Conservation (phyloP, 2,888 invertebrate genomes). For the Gastracanthus pulcherrimus region DNA sequence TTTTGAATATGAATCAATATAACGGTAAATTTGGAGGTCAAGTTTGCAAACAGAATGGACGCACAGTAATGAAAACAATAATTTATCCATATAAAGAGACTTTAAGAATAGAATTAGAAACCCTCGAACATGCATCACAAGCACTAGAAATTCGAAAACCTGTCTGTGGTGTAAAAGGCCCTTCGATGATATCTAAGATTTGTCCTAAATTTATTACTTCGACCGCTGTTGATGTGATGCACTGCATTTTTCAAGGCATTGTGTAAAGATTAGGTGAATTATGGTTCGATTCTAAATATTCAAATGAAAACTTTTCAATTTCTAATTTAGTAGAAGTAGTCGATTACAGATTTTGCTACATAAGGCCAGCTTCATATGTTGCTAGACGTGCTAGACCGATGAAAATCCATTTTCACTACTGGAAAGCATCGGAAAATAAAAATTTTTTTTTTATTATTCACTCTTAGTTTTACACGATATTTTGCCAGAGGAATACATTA, state of each 20-base stretch:
- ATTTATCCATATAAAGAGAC: slow-evolving; percentile 43
- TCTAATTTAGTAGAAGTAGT: slow-evolving; percentile 2
- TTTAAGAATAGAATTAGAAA: slow-evolving; percentile 44
- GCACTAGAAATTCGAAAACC: slow-evolving; percentile 18
- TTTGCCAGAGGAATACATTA: slow-evolving; percentile 26
- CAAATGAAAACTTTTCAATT: slow-evolving; percentile 34
- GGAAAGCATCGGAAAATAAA: slow-evolving; percentile 56
- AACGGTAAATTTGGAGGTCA: slow-evolving; percentile 35
- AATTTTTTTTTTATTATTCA: slow-evolving; percentile 48
- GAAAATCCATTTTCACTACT: slow-evolving; percentile 45
- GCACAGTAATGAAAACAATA: neutral
- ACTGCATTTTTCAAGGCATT: slow-evolving; percentile 54
- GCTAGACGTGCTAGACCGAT: slow-evolving; percentile 49
- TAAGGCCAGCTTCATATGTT: slow-evolving; percentile 33
- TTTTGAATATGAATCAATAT: slow-evolving; percentile 56
- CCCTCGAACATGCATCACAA: slow-evolving; percentile 32
- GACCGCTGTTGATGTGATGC: slow-evolving; percentile 55
- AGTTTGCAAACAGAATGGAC: slow-evolving; percentile 1
- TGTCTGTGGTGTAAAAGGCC: slow-evolving; percentile 54
- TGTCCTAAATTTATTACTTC: slow-evolving; percentile 39
- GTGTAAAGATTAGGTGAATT: slow-evolving; percentile 32
- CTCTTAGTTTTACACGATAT: slow-evolving; percentile 24
- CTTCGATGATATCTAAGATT: slow-evolving; percentile 49
- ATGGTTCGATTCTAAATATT: slow-evolving; percentile 47
- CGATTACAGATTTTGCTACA: neutral